phyloP scores from a whole-genome alignment of 1,140 invertebrate species.

The Tyrophagus putrescentiae region DNA sequence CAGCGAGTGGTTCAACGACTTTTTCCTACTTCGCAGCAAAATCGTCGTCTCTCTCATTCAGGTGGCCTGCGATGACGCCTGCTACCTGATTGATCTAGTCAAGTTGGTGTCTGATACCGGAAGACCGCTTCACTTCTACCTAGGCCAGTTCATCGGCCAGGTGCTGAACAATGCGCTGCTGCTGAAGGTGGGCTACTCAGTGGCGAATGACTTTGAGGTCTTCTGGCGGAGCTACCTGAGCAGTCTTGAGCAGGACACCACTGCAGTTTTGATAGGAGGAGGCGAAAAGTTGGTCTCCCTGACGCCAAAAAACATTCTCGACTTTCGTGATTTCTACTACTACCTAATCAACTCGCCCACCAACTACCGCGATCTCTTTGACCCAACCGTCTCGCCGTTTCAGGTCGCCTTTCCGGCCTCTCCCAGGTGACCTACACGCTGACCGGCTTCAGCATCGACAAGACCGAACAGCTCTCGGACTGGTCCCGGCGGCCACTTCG shows the following conservation, averaged over 20 bases:
- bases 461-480: slow-evolving; percentile 69
- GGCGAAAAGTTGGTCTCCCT: background rate
- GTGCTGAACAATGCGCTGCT: background rate
- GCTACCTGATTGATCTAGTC: background rate
- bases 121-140: background rate
- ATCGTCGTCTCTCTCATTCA: slow-evolving; percentile 1
- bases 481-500: slow-evolving; percentile 66
- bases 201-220: background rate
- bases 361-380: background rate
- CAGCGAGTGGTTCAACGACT: background rate
- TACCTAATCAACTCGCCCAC: background rate
- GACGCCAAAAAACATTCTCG: background rate
- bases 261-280: background rate
- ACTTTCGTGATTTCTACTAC: background rate
- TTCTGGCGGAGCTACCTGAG: background rate
- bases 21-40: background rate
- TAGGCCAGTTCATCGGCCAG: background rate
- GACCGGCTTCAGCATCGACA: slow-evolving; percentile 54
- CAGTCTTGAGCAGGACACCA: background rate
- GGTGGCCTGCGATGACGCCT: background rate
- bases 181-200: background rate
- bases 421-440: slow-evolving; percentile 53
- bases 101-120: background rate
- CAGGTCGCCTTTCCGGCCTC: slow-evolving; percentile 34
- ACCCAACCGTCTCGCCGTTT: background rate